A percentile compares a stretch with the other conserved stretches of the same genome.
Conservation (phyloP, 2,888 invertebrate species). For the Hedychridium roseum region DNA sequence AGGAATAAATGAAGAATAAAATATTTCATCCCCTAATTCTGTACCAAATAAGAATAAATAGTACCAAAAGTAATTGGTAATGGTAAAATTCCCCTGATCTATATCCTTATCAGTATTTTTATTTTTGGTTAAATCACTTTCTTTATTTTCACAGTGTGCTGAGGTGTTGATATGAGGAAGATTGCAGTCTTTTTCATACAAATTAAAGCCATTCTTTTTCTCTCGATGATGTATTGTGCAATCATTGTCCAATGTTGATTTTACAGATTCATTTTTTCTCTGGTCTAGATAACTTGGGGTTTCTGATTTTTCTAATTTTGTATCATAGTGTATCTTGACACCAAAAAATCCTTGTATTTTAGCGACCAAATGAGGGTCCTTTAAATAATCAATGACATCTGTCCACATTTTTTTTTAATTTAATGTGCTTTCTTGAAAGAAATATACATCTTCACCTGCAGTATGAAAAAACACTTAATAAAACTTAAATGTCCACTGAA, state of each 20-base stretch:
- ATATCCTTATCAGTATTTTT: conserved; percentile 34
- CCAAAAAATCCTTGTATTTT: conserved; percentile 84
- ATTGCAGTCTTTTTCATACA: conserved; percentile 4
- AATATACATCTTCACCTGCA: conserved; percentile 11
- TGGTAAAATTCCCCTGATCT: conserved; percentile 65
- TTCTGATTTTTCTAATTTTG: conserved; percentile 3
- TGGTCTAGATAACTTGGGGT: neutral
- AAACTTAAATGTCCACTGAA: too few relatives aligned
- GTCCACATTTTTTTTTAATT: conserved; percentile 39
- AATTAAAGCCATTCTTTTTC: conserved; percentile 25
- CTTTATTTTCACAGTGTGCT: conserved; percentile 22
- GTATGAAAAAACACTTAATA: too few relatives aligned
- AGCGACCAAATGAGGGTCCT: conserved; percentile 79
- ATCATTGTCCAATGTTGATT: conserved; percentile 1
- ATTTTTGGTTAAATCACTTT: conserved; percentile 15
- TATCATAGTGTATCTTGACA: conserved; percentile 65
- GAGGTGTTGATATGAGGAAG: conserved; percentile 36
- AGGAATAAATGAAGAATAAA: conserved; percentile 90
- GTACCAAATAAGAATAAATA: conserved; percentile 86
- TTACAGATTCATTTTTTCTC: neutral
- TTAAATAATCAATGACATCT: conserved; percentile 71
- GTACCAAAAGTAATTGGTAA: conserved; percentile 82
- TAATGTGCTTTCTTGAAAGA: conserved; percentile 10
- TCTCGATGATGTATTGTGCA: conserved; percentile 7
- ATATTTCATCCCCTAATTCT: conserved; percentile 87